Base-by-base conservation (phyloP, 2,797 vertebrate species). In the Pseudotriccus pelzelni region DNA sequence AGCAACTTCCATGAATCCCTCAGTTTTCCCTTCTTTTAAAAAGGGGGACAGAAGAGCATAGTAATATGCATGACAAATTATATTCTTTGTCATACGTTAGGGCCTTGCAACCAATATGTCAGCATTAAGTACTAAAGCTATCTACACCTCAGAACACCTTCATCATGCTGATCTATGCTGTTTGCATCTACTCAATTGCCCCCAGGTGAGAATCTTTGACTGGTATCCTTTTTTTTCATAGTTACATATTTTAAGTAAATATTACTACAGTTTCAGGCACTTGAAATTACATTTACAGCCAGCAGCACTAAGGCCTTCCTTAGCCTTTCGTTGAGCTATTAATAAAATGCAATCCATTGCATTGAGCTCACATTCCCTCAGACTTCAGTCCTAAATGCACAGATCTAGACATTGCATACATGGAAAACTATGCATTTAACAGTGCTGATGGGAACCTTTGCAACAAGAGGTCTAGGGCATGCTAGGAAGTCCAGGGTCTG, bases 361-460 rank as follows among this genome's bases (percentile, higher is more conserved):
- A 55, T 2, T 7, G 12, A 85, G 18, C 36, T 43, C 37, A 41
- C 23, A 30, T 58, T 55, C 23, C 27, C 24, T 90, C 25, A 49
- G 25, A 44, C 36, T 52, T 81, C 22, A 56, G 44, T 43, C 12
- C 67, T 34, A 88, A 85, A 41, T 23, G 22, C 15, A 46, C 9
- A 39, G 53, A 36, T 27, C n/a, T 67, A 37, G n/a, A 50, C 8
- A 56, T 22, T 8, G 20, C 17, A 62, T 20, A 52, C 7, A 4
- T 30, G 13, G 21, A 85, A 89, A 72, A 79, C 43, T 15, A 81
- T 39, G 39, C 18, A 63, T 39, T 47, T 55, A 91, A 58, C 20
- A 63, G 37, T n/a, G 39, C 96, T 94, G 87, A 97, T 96, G n/a
- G 96, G 97, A 87, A 97, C 96, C 93, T 98, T 98, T 87, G 97